These are phyloP conservation scores for Enteromius treurensis DNA, from an alignment of 2,797 vertebrate genomes.

Conservation along the genomic window DNA sequence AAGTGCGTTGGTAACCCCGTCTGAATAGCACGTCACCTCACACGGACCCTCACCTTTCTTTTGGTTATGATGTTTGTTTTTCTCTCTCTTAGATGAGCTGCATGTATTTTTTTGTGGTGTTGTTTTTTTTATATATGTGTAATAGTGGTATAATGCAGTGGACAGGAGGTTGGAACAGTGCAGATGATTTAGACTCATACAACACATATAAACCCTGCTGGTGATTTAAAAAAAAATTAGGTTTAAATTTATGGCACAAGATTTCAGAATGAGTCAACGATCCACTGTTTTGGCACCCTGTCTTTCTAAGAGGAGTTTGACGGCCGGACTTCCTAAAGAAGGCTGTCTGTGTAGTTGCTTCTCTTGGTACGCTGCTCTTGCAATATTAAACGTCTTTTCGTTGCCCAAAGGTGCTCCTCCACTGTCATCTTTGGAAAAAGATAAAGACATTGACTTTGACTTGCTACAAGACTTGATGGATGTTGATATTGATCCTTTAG, in stretches of 20 bases:
- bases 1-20: conserved; percentile 74
- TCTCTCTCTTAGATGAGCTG: conserved; percentile 47
- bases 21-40: conserved; percentile 25
- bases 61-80: conserved; percentile 38
- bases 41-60: conserved; percentile 46
- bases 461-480: conserved; percentile 99
- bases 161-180: conserved; percentile 53
- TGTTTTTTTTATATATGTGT: conserved; percentile 28
- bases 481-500: conserved; percentile 99
- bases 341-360: conserved; percentile 61
- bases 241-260: neutral
- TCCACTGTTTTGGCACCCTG: conserved; percentile 48
- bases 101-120: conserved; percentile 49
- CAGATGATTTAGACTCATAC: conserved; percentile 14
- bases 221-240: neutral
- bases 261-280: conserved; percentile 5
- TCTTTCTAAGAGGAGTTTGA: conserved; percentile 44
- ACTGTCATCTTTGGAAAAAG: conserved; percentile 98
- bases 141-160: conserved; percentile 22
- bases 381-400: conserved; percentile 81
- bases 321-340: conserved; percentile 60
- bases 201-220: neutral
- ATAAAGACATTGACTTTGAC: conserved; percentile 99
- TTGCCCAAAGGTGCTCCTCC: conserved; percentile 93
- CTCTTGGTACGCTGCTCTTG: conserved; percentile 69